phyloP scores from a whole-genome alignment of 2,113 vertebrate species.

The Limnothrissa miodon region DNA sequence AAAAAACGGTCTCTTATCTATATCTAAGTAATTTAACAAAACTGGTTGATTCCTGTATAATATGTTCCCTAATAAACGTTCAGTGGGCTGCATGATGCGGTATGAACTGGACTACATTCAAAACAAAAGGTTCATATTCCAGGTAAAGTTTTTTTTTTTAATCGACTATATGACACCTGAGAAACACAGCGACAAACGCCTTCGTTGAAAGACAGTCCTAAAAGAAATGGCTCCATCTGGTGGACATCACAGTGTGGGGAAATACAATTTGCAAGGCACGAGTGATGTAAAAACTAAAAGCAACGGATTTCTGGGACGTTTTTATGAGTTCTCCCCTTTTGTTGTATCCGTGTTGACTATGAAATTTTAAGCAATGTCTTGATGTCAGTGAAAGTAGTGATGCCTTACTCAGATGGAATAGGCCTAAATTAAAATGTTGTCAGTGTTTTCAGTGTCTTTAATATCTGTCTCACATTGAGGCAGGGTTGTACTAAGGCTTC shows the following conservation, averaged over 20 bases:
- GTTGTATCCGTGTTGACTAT: too few species aligned
- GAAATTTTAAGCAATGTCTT: neutral
- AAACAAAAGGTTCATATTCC: neutral
- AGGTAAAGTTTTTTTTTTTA: too few species aligned
- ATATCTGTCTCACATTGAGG: neutral
- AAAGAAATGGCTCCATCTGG: neutral
- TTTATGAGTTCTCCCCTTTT: too few species aligned
- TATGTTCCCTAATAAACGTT: neutral
- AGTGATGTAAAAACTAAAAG: neutral
- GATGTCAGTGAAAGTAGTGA: too few species aligned
- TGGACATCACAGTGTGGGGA: neutral
- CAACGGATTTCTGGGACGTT: neutral
- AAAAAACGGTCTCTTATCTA: neutral
- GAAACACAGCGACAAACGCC: neutral
- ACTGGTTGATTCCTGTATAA: neutral
- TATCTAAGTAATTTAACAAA: neutral
- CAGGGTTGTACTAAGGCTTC: too few species aligned
- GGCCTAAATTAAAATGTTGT: neutral
- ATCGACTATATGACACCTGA: too few species aligned
- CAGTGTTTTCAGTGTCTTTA: neutral
- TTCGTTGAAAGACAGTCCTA: neutral
- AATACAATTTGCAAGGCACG: neutral
- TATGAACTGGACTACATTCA: neutral
- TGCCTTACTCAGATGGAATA: too few species aligned
- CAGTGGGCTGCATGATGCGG: neutral